Evolutionary conservation across 2,888 invertebrate species (phyloP), one percentile per base, ranked within the genome.

Genomic region (Philopedon plagiatum): DNA sequence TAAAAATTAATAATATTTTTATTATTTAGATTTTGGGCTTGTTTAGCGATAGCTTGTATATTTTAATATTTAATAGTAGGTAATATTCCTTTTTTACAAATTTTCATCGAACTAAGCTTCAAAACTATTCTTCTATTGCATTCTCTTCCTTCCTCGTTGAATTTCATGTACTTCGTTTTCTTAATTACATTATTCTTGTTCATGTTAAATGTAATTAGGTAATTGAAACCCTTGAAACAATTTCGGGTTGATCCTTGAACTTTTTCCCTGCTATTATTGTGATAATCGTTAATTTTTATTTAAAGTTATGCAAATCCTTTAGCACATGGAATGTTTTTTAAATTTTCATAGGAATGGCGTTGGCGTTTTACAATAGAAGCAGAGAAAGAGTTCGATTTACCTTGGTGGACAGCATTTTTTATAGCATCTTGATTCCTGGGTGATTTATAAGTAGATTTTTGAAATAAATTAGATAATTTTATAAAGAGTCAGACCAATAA

Each of bases 241-340:
- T 19, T 56, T 56, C n/a, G 21, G 32, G 5, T 41, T n/a, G 23
- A 56, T 39, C 56, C 65, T 65, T 65, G 65, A 65, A 56, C 65
- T 65, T 65, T 65, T 65, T 21, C 64, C 15, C 5, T 26, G 51
- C 37, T 63, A 51, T 63, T 46, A 23, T 63, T 63, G n/a, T 37
- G 19, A 37, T 63, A 63, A 51, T 37, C 9, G 63, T 34, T 19
- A 32, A 32, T n/a, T 51, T 51, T 34, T 63, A 51, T 65, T 56
- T 37, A 41, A 56, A 65, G 44, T 56, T 61, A 68, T 68, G 68
- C 68, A 61, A 34, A 68, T 68, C 29, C 13, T 34, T 49, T 32
- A 46, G 19, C 29, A 26, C 49, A 19, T 68, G 60, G 39, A 61
- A 68, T 58, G 44, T 58, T 46, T 56, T 67, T 67, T 9, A 57